A percentile compares a stretch with the other conserved stretches of the same genome.
phyloP scores from a whole-genome alignment of 2,888 invertebrate species.

The Blera fallax region DNA sequence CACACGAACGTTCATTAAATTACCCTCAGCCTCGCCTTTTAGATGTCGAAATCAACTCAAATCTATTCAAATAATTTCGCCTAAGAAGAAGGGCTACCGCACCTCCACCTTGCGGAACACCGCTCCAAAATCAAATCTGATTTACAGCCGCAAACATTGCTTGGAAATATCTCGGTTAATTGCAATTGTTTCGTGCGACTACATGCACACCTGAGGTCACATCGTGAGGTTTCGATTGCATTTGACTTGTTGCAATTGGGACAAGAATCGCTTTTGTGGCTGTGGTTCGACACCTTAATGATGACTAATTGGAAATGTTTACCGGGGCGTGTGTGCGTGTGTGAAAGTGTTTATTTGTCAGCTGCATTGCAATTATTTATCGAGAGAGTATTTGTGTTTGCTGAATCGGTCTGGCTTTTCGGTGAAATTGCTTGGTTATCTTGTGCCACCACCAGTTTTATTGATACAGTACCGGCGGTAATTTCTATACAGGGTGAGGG shows the following conservation, averaged over 20 bases:
- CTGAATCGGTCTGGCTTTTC: not conserved
- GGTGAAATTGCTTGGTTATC: not conserved
- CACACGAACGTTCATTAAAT: too few species aligned
- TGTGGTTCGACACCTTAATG: not conserved
- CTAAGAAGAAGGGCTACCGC: not conserved
- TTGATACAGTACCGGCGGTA: not conserved
- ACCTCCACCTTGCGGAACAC: not conserved
- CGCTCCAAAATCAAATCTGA: not conserved
- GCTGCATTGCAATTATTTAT: not conserved
- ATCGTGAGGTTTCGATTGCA: not conserved
- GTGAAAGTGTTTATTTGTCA: not conserved
- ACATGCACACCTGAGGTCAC: not conserved
- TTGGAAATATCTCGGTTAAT: not conserved
- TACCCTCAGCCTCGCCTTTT: not conserved
- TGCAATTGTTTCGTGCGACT: not conserved
- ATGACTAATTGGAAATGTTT: conserved; percentile 10
- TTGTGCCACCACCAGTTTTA: not conserved
- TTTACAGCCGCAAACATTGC: not conserved
- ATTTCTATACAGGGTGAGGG: not conserved
- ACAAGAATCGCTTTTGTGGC: not conserved
- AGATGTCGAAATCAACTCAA: not conserved
- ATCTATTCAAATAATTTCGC: not conserved
- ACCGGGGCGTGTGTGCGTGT: not conserved
- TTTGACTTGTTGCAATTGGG: conserved; percentile 1
- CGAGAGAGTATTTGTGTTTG: not conserved